A percentile compares a stretch with the other conserved stretches of the same genome.
Conservation (phyloP, 2,113 vertebrate genomes). For the Crotalus horridus region DNA sequence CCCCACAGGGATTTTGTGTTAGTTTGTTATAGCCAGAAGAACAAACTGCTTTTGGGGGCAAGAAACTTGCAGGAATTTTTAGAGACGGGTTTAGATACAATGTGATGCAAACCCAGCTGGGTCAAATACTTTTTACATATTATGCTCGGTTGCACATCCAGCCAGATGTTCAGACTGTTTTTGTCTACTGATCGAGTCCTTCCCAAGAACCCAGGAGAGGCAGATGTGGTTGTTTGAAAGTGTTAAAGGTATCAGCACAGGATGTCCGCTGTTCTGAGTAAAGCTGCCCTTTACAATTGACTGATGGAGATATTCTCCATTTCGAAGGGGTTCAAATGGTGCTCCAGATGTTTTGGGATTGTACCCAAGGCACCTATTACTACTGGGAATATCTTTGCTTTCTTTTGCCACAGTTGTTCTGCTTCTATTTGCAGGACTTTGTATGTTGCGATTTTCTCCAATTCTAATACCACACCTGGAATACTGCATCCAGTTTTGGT, state of each 20-base stretch:
- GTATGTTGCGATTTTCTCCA: too few species aligned
- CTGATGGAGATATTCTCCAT: neutral
- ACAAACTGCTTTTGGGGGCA: neutral
- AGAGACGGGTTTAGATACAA: neutral
- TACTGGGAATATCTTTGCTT: too few species aligned
- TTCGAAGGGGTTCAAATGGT: too few species aligned
- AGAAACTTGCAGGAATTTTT: neutral
- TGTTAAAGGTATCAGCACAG: neutral
- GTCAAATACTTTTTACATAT: neutral
- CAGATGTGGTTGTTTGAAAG: neutral
- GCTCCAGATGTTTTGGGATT: neutral
- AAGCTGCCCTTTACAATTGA: neutral
- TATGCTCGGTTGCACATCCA: neutral
- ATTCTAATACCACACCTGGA: too few species aligned
- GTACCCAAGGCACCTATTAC: neutral
- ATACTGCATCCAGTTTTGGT: too few species aligned
- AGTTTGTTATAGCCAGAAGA: neutral
- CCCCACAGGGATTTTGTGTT: neutral
- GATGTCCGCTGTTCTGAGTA: neutral
- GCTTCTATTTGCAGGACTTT: too few species aligned
- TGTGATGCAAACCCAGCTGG: neutral
- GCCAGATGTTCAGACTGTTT: too few species aligned
- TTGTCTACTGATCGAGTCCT: too few species aligned
- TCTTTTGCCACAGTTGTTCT: too few species aligned
- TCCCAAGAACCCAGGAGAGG: neutral